Conservation (phyloP, 2,797 vertebrate genomes). For the Anniella stebbinsi region DNA sequence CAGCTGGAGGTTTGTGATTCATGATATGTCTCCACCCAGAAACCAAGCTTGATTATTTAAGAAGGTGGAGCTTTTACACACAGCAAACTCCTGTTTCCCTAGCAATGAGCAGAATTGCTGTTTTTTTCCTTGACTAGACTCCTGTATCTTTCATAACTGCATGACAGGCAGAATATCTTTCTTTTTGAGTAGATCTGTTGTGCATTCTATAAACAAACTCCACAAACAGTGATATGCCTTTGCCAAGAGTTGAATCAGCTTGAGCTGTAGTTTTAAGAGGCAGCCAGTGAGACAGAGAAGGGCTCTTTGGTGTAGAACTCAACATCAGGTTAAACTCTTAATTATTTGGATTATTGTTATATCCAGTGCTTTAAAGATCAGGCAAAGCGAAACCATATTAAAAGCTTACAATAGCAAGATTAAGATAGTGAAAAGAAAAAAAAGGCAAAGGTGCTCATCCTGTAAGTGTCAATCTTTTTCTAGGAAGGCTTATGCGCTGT, state of each 20-base stretch:
- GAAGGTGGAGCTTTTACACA: background rate
- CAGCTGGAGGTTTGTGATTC: background rate
- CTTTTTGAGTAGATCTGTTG: background rate
- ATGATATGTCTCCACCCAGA: conserved; percentile 14
- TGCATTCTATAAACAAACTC: background rate
- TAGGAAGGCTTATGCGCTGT: background rate
- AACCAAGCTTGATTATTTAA: conserved; percentile 4
- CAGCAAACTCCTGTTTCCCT: background rate
- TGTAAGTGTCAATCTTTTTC: background rate
- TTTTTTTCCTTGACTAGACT: too few species aligned
- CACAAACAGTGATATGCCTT: background rate
- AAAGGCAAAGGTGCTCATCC: background rate
- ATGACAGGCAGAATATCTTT: background rate
- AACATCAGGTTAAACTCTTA: background rate
- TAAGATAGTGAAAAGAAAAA: too few species aligned
- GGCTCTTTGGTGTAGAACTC: background rate
- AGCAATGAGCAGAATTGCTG: background rate
- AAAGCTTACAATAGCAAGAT: background rate
- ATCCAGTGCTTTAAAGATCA: background rate
- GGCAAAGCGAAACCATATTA: background rate
- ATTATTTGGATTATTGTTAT: background rate
- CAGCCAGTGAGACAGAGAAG: background rate
- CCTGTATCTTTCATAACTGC: background rate
- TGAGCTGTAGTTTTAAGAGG: background rate
- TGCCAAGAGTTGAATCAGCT: background rate